phyloP scores from a whole-genome alignment of 2,888 invertebrate species.

The Eupelmus urozonus region DNA sequence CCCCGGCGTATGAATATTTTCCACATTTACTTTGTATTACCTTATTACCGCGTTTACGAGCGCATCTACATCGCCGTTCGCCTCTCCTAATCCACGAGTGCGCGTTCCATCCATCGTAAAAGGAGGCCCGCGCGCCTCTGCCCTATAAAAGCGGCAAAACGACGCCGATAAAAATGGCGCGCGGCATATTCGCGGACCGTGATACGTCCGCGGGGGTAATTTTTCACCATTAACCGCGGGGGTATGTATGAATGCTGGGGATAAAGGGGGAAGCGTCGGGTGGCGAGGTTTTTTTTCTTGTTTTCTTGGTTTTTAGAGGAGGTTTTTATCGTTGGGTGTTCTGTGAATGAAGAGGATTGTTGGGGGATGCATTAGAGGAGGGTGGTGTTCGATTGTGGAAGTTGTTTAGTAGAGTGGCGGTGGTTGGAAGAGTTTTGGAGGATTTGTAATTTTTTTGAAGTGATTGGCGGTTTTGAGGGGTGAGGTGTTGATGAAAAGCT shows the following conservation, averaged over 20 bases:
- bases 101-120: not conserved
- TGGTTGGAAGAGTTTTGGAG: too few species aligned
- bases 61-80: not conserved
- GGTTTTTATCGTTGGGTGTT: too few species aligned
- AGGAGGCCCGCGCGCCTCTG: not conserved
- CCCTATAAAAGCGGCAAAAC: conserved; percentile 21
- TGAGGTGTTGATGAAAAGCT: too few species aligned
- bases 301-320: too few species aligned
- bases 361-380: too few species aligned
- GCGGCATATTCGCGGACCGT: conserved; percentile 11
- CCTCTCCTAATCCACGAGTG: conserved; percentile 1
- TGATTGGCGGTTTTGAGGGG: too few species aligned
- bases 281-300: not conserved
- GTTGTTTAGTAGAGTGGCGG: too few species aligned
- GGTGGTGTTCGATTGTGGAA: too few species aligned
- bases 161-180: conserved; percentile 29
- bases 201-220: conserved; percentile 18
- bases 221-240: conserved; percentile 31
- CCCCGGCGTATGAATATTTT: conserved; percentile 7
- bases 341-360: too few species aligned
- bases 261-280: not conserved
- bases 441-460: too few species aligned
- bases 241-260: not conserved
- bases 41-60: conserved; percentile 43
- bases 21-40: conserved; percentile 14